Percentiles rank a stretch among this genome's conserved stretches.
phyloP scores from a whole-genome alignment of 2,113 vertebrate genomes.

The Esox niger region DNA sequence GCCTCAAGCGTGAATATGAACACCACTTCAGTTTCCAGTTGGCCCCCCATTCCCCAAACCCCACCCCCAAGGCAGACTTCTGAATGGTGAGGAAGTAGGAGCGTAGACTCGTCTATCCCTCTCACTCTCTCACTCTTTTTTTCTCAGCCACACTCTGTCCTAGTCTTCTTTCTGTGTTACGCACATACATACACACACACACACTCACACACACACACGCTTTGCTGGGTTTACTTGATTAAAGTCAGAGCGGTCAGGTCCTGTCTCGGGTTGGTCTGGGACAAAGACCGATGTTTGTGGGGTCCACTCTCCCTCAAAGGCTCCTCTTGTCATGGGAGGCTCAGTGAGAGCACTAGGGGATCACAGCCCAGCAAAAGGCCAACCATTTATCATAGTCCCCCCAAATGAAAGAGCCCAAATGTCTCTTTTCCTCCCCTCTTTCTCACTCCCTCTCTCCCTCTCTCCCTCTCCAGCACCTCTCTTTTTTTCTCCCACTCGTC shows the following conservation, averaged over 20 bases:
- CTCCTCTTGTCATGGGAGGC: conserved; percentile 78
- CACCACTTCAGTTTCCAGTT: conserved; percentile 35
- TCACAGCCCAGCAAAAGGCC: conserved; percentile 82
- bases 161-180: conserved; percentile 3
- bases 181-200: conserved; percentile 28
- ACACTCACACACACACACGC: conserved; percentile 42
- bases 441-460: conserved; percentile 48
- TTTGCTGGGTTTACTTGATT: conserved; percentile 72
- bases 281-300: conserved; percentile 77
- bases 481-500: neutral
- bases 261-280: conserved; percentile 61
- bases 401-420: conserved; percentile 96
- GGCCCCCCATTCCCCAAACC: conserved; percentile 38
- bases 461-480: conserved; percentile 6
- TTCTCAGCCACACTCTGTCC: conserved; percentile 16
- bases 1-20: conserved; percentile 63
- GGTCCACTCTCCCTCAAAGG: conserved; percentile 70
- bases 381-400: conserved; percentile 92
- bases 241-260: conserved; percentile 66
- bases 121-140: neutral
- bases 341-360: conserved; percentile 78
- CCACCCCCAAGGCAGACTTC: conserved; percentile 17
- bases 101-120: conserved; percentile 44
- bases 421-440: conserved; percentile 77
- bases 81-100: conserved; percentile 65